These are phyloP conservation scores for Chiroxiphia lanceolata DNA, from an alignment of 2,797 vertebrate genomes.

Conservation along the genomic window DNA sequence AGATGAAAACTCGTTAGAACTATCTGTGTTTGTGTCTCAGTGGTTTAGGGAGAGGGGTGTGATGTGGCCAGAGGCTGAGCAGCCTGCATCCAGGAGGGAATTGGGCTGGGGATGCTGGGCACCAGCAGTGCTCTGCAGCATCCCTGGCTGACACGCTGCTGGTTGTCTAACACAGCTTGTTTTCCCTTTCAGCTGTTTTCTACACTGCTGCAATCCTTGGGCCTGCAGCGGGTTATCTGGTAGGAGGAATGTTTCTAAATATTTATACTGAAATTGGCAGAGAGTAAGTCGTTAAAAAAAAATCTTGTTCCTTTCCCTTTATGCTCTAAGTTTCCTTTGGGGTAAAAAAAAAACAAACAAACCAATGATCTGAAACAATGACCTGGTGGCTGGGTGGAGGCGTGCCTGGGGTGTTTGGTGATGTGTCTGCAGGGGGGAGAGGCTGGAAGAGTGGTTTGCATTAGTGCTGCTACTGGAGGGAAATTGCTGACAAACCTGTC, in stretches of 20 bases:
- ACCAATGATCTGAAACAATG: background rate
- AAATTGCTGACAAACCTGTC: conserved; percentile 19
- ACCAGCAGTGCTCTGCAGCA: background rate
- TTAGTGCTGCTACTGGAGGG: background rate
- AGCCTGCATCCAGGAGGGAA: background rate
- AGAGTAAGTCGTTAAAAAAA: conserved; percentile 81
- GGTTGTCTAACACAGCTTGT: background rate
- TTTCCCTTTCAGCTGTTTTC: conserved; percentile 84
- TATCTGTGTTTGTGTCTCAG: background rate
- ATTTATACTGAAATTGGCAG: conserved; percentile 86
- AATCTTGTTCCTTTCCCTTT: conserved; percentile 65
- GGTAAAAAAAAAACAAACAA: background rate
- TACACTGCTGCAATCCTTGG: conserved; percentile 95
- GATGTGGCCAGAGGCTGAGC: background rate
- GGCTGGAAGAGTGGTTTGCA: background rate
- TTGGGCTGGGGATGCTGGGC: background rate
- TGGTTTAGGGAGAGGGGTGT: background rate
- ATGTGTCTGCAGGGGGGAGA: background rate
- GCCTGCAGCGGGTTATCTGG: conserved; percentile 93
- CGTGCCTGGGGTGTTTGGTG: background rate
- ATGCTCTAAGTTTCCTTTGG: conserved; percentile 38
- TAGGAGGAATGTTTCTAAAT: conserved; percentile 93
- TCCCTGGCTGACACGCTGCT: background rate
- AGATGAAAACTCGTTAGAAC: background rate
- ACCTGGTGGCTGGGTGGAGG: background rate